Base-by-base conservation (phyloP, 2,113 vertebrate species). In the Phyllostomus discolor region DNA sequence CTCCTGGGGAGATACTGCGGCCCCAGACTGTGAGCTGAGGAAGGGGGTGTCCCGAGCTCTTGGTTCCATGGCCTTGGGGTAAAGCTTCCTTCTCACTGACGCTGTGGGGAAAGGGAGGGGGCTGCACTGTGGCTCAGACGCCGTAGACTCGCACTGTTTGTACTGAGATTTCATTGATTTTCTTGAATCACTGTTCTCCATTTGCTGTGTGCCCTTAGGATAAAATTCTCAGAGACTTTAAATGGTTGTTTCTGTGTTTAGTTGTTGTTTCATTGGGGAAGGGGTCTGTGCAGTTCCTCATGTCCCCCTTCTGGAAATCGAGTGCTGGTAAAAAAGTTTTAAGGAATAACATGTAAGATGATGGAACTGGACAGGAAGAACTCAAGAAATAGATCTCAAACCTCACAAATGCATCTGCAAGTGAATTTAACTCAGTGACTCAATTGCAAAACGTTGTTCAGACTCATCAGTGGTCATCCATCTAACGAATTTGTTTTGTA, bases 171-270 rank as follows among this genome's bases (percentile, higher is more conserved):
- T 26, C n/a, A 41, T 46, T 64, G 50, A 88, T 93, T 88, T 91
- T 96, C 14, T 85, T 70, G 48, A 50, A 16, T 76, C 64, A 64
- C 78, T 91, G 11, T 62, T 81, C 54, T 92, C 11, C 31, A 5
- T 78, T 38, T 90, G 33, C 33, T 67, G 1, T 67, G 11, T 84
- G 64, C 31, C 28, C 5, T 81, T 52, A 76, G 31, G 10, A 75
- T 75, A 79, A 79, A 79, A 79, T 69, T 96, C 80, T 28, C 33
- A 90, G 81, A 64, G 52, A 90, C 4, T 67, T 92, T 9, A 12
- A 80, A 28, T 57, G 35, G 16, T 46, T 10, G 19, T 70, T 41
- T 64, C 43, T 0, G 7, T 38, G 38, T 75, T 72, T 52, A 76
- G 46, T 62, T 31, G 15, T 64, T 75, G 12, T 66, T 90, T 43